Evolutionary conservation across 2,888 invertebrate genomes (phyloP).

Genomic region (Drosophila algonquin): DNA sequence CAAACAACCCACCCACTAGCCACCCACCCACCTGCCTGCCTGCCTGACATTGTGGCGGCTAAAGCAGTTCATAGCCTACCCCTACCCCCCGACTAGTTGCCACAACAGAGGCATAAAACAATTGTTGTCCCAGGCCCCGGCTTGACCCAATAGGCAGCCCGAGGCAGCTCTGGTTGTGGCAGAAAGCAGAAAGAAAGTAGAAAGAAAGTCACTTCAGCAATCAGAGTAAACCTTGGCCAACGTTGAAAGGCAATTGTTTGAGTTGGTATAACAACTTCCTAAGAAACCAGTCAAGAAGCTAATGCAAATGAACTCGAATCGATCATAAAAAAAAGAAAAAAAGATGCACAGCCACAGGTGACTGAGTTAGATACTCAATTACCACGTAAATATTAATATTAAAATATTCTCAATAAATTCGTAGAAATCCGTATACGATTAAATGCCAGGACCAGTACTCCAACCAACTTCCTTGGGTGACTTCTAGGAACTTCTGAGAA

Average conservation of each 20-base stretch:
- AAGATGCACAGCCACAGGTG: constrained; percentile 33
- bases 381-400: constrained; percentile 37
- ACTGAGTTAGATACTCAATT: constrained; percentile 13
- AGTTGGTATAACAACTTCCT: background rate
- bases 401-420: constrained; percentile 31
- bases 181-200: constrained; percentile 14
- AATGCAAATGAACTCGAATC: constrained; percentile 43
- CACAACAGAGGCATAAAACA: constrained; percentile 48
- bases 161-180: constrained; percentile 32
- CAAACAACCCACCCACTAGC: constrained; percentile 7
- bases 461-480: background rate
- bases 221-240: constrained; percentile 29
- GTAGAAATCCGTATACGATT: constrained; percentile 12
- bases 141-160: constrained; percentile 71
- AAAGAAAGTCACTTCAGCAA: constrained; percentile 58
- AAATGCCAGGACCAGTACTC: background rate
- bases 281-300: constrained; percentile 29
- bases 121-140: constrained; percentile 60
- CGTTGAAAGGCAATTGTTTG: constrained; percentile 1
- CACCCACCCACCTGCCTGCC: background rate
- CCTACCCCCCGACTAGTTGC: too few relatives aligned
- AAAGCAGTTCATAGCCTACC: constrained; percentile 29
- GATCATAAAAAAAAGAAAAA: constrained; percentile 14
- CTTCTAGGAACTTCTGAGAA: background rate
- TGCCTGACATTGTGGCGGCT: too few relatives aligned